A percentile compares a stretch with the other conserved stretches of the same genome.
phyloP scores from a whole-genome alignment of 2,113 vertebrate genomes.

The Oxyura jamaicensis region DNA sequence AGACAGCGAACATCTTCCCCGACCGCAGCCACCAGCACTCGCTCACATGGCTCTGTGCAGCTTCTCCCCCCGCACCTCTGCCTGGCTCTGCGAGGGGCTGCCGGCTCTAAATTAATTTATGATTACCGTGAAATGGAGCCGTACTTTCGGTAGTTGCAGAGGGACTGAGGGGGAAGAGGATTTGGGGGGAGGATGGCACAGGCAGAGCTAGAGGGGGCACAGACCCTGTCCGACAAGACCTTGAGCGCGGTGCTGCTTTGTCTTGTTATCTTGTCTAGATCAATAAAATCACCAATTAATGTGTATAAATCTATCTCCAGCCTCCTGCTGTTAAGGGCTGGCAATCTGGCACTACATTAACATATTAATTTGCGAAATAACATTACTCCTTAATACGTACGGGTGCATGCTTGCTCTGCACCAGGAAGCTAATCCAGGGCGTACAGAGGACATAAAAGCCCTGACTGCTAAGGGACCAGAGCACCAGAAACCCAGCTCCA shows the following conservation, averaged over 20 bases:
- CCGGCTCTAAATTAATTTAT: slow-evolving; percentile 27
- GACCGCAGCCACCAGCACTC: slow-evolving; percentile 40
- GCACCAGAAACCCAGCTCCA: not conserved
- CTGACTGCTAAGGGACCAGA: not conserved
- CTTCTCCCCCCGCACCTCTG: slow-evolving; percentile 65
- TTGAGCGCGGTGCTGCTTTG: not conserved
- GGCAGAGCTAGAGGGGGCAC: not conserved
- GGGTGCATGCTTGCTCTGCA: not conserved
- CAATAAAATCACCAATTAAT: slow-evolving; percentile 67
- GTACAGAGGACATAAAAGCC: not conserved
- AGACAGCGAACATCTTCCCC: slow-evolving; percentile 88
- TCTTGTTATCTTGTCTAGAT: slow-evolving; percentile 11
- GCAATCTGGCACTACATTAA: slow-evolving; percentile 18
- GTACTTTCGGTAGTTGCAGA: slow-evolving; percentile 40
- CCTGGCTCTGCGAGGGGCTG: slow-evolving; percentile 65
- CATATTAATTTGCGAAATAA: slow-evolving; percentile 43
- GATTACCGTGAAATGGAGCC: slow-evolving; percentile 25
- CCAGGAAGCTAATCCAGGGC: not conserved
- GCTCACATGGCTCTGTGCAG: slow-evolving; percentile 79
- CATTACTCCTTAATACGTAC: not conserved
- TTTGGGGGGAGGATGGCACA: not conserved
- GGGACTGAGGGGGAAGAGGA: not conserved
- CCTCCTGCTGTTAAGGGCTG: slow-evolving; percentile 28
- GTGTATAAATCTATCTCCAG: slow-evolving; percentile 64
- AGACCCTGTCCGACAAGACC: not conserved